These are phyloP conservation scores for Menidia beryllina DNA, from an alignment of 2,113 vertebrate genomes.

Conservation along the genomic window DNA sequence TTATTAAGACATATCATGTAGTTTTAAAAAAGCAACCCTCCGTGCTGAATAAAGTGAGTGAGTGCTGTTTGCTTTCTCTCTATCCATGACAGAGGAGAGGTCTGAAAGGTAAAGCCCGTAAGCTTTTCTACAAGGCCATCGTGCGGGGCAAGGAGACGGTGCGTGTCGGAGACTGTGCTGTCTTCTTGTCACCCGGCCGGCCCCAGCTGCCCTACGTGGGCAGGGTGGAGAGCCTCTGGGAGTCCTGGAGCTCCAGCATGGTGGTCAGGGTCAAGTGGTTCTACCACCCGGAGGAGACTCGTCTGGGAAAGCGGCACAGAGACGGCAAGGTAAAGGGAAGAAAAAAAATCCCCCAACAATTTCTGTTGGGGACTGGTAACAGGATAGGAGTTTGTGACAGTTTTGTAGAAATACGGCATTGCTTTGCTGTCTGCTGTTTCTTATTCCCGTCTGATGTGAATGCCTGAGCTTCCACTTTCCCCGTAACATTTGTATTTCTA, in stretches of 20 bases:
- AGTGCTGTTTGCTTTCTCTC: conserved; percentile 42
- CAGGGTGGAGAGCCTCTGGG: conserved; percentile 98
- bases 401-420: conserved; percentile 26
- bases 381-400: not conserved
- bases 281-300: conserved; percentile 98
- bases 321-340: conserved; percentile 90
- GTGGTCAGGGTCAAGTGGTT: conserved; percentile 99
- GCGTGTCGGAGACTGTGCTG: conserved; percentile 93
- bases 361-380: conserved; percentile 8
- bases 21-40: conserved; percentile 23
- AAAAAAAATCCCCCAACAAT: conserved; percentile 3
- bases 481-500: conserved; percentile 23
- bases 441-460: conserved; percentile 20
- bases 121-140: conserved; percentile 98
- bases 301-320: conserved; percentile 92
- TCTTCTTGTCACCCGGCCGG: conserved; percentile 95
- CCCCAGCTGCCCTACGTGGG: conserved; percentile 97
- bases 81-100: conserved; percentile 87
- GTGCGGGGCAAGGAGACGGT: conserved; percentile 95
- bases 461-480: conserved; percentile 19
- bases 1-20: not conserved
- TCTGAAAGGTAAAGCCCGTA: conserved; percentile 96
- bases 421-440: conserved; percentile 25
- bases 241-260: conserved; percentile 99
- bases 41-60: conserved; percentile 28